Conservation (phyloP, 1,140 invertebrate species). For the Mizuhopecten yessoensis region DNA sequence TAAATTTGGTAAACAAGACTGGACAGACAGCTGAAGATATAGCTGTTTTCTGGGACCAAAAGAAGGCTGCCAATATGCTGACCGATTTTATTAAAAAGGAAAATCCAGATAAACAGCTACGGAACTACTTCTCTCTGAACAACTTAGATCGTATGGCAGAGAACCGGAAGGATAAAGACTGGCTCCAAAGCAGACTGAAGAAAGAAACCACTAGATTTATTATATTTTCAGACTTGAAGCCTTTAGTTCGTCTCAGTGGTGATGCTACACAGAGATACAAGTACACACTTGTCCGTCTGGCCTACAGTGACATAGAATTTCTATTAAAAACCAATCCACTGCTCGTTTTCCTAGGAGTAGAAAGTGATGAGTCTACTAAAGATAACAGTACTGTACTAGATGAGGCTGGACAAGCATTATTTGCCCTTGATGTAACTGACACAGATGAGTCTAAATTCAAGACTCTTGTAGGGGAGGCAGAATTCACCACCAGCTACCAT, state of each 20-base stretch:
- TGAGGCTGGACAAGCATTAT: conserved; percentile 67
- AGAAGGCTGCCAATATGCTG: conserved; percentile 68
- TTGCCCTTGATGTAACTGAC: conserved; percentile 77
- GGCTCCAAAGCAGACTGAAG: conserved; percentile 71
- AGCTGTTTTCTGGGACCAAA: conserved; percentile 80
- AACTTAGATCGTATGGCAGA: conserved; percentile 76
- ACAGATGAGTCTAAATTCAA: conserved; percentile 62
- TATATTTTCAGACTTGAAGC: conserved; percentile 74
- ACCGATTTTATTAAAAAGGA: conserved; percentile 60
- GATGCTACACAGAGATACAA: conserved; percentile 57
- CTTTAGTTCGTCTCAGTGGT: conserved; percentile 61
- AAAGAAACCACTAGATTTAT: conserved; percentile 75
- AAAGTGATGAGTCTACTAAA: conserved; percentile 59
- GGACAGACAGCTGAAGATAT: conserved; percentile 81
- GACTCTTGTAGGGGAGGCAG: conserved; percentile 61
- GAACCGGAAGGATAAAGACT: conserved; percentile 75
- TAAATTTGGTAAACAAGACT: conserved; percentile 74
- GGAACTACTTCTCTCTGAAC: conserved; percentile 78
- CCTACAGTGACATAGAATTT: conserved; percentile 69
- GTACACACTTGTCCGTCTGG: conserved; percentile 69
- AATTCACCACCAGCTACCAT: conserved; percentile 69
- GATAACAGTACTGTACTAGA: conserved; percentile 57
- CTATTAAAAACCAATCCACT: conserved; percentile 65
- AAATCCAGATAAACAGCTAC: conserved; percentile 69
- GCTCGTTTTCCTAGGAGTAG: conserved; percentile 76